Base-by-base conservation (phyloP, 1,140 invertebrate species). In the Diuraphis noxia region DNA sequence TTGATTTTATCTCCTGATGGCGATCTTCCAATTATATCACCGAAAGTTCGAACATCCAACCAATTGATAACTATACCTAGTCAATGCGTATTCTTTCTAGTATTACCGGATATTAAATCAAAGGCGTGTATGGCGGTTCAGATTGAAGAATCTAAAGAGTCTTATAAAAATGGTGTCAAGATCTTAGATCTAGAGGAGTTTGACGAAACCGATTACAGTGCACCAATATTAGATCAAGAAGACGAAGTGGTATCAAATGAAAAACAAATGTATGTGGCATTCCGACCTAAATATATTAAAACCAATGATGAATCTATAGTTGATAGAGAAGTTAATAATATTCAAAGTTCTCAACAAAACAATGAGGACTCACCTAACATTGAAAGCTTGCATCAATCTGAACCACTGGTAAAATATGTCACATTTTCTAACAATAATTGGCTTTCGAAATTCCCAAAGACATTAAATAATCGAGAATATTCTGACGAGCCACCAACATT, bases 361-460 rank as follows among this genome's bases (percentile, higher is more conserved):
- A 79, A 90, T 25, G 63, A 90, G 2, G 77, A 38, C 9, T 34
- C 41, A 1, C 8, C 13, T 38, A 81, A 49, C 13, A 46, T 36
- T 23, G 63, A 89, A 13, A 40, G 30, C 0, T 30, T 56, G 41
- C 63, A 79, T 38, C 84, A 91, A 49, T 17, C 85, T 19, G 92
- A 92, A 49, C 82, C 92, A 34, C 23, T 92, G 21, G 86, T 92
- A 41, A 92, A 92, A 88, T 92, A 92, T 41, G 82, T 92, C 10
- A 92, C 92, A 21, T 92, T 92, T 81, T 92, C 92, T n/a, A 91
- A 92, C 34, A 92, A 92, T 41, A 92, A 91, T 82, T 92, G 89
- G 90, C 36, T 92, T 46, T 91, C 89, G 2, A 91, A 81, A 52
- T 91, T 91, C 21, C 89, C 89, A 5, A 91, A 91, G 40, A 52